Evolutionary conservation across 2,888 invertebrate genomes (phyloP).

Genomic region (Odontocolon sp.): DNA sequence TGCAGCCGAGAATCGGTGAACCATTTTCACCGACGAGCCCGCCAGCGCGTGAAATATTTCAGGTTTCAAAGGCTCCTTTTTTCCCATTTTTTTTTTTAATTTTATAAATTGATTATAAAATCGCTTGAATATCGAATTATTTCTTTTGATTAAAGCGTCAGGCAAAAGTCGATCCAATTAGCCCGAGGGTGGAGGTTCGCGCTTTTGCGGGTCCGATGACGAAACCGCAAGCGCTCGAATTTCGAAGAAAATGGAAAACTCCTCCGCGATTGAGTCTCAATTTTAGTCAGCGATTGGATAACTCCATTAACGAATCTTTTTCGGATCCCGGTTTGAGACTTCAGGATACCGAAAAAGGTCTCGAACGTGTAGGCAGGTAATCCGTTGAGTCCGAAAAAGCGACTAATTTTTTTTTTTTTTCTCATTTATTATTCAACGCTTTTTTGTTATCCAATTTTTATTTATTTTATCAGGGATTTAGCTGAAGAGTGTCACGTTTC

Average conservation of each 20-base stretch:
- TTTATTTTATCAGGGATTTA: conserved; percentile 81
- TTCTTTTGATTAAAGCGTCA: conserved; percentile 83
- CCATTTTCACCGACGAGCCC: conserved; percentile 89
- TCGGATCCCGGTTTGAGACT: conserved; percentile 78
- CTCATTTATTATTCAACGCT: not conserved
- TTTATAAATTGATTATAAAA: too few relatives aligned
- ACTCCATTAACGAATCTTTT: conserved; percentile 60
- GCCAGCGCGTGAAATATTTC: conserved; percentile 83
- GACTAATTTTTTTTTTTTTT: too few relatives aligned
- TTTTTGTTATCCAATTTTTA: not conserved
- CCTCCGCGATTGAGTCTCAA: conserved; percentile 84
- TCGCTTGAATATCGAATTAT: not conserved
- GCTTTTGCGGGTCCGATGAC: conserved; percentile 97
- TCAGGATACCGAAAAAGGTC: conserved; percentile 91
- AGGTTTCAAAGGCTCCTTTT: too few relatives aligned
- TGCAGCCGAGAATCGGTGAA: conserved; percentile 89
- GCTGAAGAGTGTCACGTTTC: conserved; percentile 88
- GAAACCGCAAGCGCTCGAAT: conserved; percentile 86
- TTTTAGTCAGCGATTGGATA: conserved; percentile 40
- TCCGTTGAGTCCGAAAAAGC: too few relatives aligned
- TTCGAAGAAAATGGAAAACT: conserved; percentile 91
- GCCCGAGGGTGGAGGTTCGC: conserved; percentile 88
- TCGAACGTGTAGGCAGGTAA: conserved; percentile 91
- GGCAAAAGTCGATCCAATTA: conserved; percentile 85
- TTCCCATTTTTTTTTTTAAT: too few relatives aligned